Evolutionary conservation across 2,888 invertebrate species (phyloP).

Genomic region (Platerodrilus igneus): DNA sequence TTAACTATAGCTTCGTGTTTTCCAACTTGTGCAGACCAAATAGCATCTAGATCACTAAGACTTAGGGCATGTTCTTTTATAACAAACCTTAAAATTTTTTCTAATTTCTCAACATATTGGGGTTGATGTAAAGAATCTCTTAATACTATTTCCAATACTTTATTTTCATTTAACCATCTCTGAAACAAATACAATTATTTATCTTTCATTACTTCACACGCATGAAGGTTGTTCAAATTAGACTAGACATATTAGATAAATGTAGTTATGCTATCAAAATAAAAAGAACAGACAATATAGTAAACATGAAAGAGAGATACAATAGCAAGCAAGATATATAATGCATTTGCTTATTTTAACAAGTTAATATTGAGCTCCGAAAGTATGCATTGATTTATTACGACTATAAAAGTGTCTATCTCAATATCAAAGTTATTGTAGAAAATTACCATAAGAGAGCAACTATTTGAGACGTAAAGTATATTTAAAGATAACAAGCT

Average conservation of each 20-base stretch:
- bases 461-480: no score
- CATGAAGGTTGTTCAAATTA: no score
- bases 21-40: slow-evolving; percentile 96
- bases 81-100: slow-evolving; percentile 94
- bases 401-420: no score
- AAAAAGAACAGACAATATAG: background rate
- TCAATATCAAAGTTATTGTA: no score
- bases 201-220: no score
- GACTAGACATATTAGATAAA: no score
- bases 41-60: slow-evolving; percentile 85
- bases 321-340: background rate
- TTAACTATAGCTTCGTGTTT: slow-evolving; percentile 98
- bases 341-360: no score
- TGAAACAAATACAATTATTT: slow-evolving; percentile 41
- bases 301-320: background rate
- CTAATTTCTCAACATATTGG: slow-evolving; percentile 95
- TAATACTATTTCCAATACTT: slow-evolving; percentile 90
- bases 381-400: no score
- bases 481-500: no score
- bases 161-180: slow-evolving; percentile 95
- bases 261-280: no score
- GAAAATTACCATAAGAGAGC: no score
- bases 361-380: no score
- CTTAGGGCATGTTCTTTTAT: slow-evolving; percentile 90
- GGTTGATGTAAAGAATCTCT: slow-evolving; percentile 96